Conservation (phyloP, 2,797 vertebrate genomes). For the Gymnothorax reevesii region DNA sequence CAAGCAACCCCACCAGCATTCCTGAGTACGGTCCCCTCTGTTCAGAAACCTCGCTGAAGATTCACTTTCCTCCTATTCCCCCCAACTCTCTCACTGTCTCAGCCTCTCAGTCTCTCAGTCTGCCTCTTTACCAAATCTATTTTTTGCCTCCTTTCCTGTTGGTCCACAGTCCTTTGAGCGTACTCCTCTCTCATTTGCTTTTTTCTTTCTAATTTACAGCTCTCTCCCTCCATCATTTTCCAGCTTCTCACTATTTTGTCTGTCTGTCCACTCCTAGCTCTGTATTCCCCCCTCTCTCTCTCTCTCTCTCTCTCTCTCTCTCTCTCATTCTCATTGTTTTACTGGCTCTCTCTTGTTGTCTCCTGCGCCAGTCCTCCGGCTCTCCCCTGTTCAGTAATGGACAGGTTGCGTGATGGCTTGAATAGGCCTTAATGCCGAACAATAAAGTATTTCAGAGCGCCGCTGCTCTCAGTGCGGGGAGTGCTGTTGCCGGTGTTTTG, state of each 20-base stretch:
- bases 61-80: conserved; percentile 14
- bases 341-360: conserved; percentile 16
- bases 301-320: conserved; percentile 40
- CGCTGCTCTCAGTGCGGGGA: conserved; percentile 72
- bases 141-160: background rate
- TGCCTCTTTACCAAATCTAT: conserved; percentile 14
- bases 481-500: conserved; percentile 69
- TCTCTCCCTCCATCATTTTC: background rate
- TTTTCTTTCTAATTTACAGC: conserved; percentile 15
- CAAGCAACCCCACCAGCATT: conserved; percentile 61
- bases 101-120: background rate
- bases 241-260: conserved; percentile 14
- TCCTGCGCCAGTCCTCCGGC: conserved; percentile 13
- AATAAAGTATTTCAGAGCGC: conserved; percentile 67
- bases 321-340: conserved; percentile 35
- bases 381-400: conserved; percentile 48
- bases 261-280: background rate
- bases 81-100: background rate
- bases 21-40: conserved; percentile 41
- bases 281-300: too few relatives aligned
- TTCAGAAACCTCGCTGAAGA: conserved; percentile 26
- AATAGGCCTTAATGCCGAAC: conserved; percentile 35
- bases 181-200: background rate
- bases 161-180: background rate
- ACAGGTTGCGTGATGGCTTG: conserved; percentile 52